phyloP scores from a whole-genome alignment of 1,140 invertebrate genomes.

The Homalodisca vitripennis region DNA sequence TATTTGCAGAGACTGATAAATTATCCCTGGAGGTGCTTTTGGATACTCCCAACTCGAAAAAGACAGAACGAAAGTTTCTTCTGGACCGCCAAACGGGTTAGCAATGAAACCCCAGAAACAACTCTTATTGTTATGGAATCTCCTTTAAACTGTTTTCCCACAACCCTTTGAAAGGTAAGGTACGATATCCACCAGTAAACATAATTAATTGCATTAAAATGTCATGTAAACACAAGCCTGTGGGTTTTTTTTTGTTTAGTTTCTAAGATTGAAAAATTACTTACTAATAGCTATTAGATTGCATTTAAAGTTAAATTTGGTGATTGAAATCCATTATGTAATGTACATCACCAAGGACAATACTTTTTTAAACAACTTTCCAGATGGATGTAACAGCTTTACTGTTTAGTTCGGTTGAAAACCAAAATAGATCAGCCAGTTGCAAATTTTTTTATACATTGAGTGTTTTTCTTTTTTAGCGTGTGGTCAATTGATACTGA shows the following conservation, averaged over 20 bases:
- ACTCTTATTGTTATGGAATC: constrained; percentile 56
- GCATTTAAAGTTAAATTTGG: no score
- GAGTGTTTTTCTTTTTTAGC: no score
- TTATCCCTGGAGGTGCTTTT: constrained; percentile 60
- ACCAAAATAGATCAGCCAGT: no score
- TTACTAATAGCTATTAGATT: no score
- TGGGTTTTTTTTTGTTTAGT: neutral
- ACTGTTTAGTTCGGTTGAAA: no score
- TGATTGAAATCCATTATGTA: no score
- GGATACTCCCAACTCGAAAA: constrained; percentile 68
- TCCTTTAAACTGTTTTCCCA: constrained; percentile 56
- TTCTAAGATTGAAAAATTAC: constrained; percentile 7
- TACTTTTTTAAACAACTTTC: no score
- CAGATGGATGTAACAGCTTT: no score
- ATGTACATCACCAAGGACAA: no score
- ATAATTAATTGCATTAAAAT: neutral
- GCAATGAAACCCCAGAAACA: constrained; percentile 53
- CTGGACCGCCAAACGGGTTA: constrained; percentile 53
- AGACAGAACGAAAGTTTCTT: constrained; percentile 58
- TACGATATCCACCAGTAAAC: constrained; percentile 27
- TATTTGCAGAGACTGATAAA: constrained; percentile 42
- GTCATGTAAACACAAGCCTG: neutral
- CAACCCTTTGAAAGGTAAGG: constrained; percentile 56
- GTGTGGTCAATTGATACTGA: constrained; percentile 54
- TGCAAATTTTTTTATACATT: no score